Conservation (phyloP, 2,888 invertebrate genomes). For the Tetrapedia diversipes region DNA sequence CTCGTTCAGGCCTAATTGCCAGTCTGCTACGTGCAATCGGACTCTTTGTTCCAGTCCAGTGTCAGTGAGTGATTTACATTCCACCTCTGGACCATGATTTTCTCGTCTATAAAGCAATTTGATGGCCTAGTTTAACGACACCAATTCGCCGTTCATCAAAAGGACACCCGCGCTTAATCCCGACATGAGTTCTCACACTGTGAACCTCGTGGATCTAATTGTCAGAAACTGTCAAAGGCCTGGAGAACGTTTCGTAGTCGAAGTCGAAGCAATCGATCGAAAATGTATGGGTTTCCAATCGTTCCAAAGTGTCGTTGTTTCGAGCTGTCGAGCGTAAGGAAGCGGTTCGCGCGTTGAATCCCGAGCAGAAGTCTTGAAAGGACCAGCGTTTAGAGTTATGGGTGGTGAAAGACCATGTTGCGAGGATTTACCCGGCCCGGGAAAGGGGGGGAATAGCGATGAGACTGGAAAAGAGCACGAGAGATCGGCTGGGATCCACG, state of each 20-base stretch:
- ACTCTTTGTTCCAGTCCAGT: slow-evolving; percentile 6
- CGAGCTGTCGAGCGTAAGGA: background rate
- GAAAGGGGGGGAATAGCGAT: slow-evolving; percentile 12
- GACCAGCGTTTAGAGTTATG: background rate
- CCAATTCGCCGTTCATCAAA: no score
- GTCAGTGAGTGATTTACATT: background rate
- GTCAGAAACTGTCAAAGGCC: no score
- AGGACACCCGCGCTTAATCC: no score
- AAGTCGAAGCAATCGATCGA: no score
- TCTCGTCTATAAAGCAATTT: background rate
- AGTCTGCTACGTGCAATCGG: slow-evolving; percentile 22
- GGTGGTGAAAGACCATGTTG: background rate
- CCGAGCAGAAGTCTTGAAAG: background rate
- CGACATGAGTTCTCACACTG: background rate
- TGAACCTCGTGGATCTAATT: no score
- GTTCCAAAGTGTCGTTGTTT: no score
- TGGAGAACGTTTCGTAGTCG: no score
- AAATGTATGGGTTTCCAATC: no score
- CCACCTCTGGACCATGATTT: background rate
- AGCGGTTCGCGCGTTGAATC: background rate
- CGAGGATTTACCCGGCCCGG: background rate
- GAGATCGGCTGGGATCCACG: slow-evolving; percentile 9
- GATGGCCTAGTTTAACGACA: background rate
- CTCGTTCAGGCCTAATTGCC: slow-evolving; percentile 31
- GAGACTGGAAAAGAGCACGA: slow-evolving; percentile 7